Evolutionary conservation across 2,888 invertebrate species (phyloP), one percentile per base, ranked within the genome.

Genomic region (Drosophila kuntzei): DNA sequence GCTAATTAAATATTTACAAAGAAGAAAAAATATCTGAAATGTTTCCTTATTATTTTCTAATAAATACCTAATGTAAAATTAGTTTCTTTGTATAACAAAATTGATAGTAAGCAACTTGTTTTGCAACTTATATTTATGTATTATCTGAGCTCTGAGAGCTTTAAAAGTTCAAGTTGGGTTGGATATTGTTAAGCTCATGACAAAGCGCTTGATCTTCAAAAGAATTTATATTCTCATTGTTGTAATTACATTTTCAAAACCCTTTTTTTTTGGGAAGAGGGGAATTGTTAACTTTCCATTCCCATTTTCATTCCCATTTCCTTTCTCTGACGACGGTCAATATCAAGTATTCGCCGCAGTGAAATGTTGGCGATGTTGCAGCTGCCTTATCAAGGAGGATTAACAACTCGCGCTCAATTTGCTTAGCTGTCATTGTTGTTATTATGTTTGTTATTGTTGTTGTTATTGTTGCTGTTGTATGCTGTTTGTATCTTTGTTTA

Each of bases 361-460:
- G 59, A 61, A 73, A 61, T 62, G 55, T 50, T 58, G 46, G 53
- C 47, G 47, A n/a, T 22, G 36, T 59, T 57, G 62, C 60, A 46
- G 65, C 20, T 67, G 69, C 51, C 66, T 54, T 75, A 72, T 63
- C 66, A 65, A 53, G 62, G 47, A 67, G 83, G 78, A 80, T 86
- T 76, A 76, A 66, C 58, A 62, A 63, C 58, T 74, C 44, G 76
- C 69, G 70, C 71, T 55, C 83, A 80, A 86, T 83, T 86, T 86
- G 83, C 67, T 86, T 86, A 86, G 86, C 78, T 63, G 54, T 67
- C 61, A 51, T 53, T 81, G 73, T 71, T 73, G 43, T 71, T 63
- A 54, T 22, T 22, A 22, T 22, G 22, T 22, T 43, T 55, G 32
- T 36, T 54, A 12, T 36, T 71, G 83, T 65, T 58, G 54, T 58